phyloP scores from a whole-genome alignment of 2,113 vertebrate species.

The Stigmatopora nigra region DNA sequence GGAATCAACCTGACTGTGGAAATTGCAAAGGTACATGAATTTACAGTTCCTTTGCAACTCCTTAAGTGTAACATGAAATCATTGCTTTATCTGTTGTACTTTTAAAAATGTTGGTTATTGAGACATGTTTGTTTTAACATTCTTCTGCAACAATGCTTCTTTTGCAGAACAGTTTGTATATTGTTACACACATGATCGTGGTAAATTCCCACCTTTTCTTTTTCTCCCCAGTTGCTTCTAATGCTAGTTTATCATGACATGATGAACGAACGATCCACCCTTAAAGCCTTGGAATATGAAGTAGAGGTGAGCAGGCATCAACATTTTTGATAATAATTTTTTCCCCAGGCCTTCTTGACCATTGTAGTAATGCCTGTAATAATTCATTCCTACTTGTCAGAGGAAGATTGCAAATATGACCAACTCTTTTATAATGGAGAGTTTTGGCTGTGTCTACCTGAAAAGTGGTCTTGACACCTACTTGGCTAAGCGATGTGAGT shows the following conservation, averaged over 20 bases:
- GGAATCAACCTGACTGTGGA: slow-evolving; percentile 71
- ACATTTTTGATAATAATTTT: not conserved
- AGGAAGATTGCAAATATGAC: slow-evolving; percentile 73
- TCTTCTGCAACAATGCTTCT: not conserved
- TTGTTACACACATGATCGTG: not conserved
- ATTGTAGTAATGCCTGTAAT: not conserved
- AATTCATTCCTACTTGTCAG: slow-evolving; percentile 46
- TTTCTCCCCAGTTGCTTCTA: slow-evolving; percentile 57
- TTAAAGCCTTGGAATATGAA: slow-evolving; percentile 70
- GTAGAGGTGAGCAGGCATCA: slow-evolving; percentile 71
- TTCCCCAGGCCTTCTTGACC: not conserved
- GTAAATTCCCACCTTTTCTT: not conserved
- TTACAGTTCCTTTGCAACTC: not conserved
- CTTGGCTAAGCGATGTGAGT: slow-evolving; percentile 74
- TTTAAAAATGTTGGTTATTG: not conserved
- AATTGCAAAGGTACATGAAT: slow-evolving; percentile 78
- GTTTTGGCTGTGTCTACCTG: slow-evolving; percentile 71
- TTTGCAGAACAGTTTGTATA: not conserved
- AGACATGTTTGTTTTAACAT: not conserved
- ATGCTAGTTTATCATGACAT: slow-evolving; percentile 79
- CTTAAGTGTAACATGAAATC: not conserved
- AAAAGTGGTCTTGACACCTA: slow-evolving; percentile 73
- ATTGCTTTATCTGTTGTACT: not conserved
- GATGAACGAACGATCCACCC: slow-evolving; percentile 71
- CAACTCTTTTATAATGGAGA: slow-evolving; percentile 75